A percentile compares a stretch with the other conserved stretches of the same genome.
Evolutionary conservation across 2,113 vertebrate genomes (phyloP).

Genomic region (Ciconia maguari): DNA sequence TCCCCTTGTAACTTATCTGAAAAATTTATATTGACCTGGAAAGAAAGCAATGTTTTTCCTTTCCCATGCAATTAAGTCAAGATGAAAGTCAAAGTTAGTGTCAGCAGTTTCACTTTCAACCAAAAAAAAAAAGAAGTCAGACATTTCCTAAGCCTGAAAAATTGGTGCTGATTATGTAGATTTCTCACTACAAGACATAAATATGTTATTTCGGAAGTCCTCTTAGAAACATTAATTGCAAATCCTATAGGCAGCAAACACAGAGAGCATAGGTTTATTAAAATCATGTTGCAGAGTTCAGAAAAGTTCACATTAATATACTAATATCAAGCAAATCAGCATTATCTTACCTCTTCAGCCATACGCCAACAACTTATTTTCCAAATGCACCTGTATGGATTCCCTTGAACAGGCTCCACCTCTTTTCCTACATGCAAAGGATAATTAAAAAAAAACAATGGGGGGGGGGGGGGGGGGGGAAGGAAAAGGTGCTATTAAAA

Average conservation of each 20-base stretch:
- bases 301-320: background rate
- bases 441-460: background rate
- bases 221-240: background rate
- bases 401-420: conserved; percentile 89
- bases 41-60: background rate
- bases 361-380: conserved; percentile 96
- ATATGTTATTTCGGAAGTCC: background rate
- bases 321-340: background rate
- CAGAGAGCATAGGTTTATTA: background rate
- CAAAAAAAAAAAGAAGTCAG: background rate
- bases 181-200: background rate
- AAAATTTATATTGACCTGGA: background rate
- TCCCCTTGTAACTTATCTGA: background rate
- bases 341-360: conserved; percentile 90
- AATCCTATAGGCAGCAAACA: background rate
- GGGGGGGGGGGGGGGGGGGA: background rate
- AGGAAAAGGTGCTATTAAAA: background rate
- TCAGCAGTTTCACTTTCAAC: background rate
- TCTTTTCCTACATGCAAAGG: conserved; percentile 65
- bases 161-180: background rate
- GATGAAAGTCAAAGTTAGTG: background rate
- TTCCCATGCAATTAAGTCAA: background rate
- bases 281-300: background rate
- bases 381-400: conserved; percentile 94
- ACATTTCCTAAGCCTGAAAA: background rate